Base-by-base conservation (phyloP, 2,797 vertebrate genomes). In the Rhynchotus rufescens region DNA sequence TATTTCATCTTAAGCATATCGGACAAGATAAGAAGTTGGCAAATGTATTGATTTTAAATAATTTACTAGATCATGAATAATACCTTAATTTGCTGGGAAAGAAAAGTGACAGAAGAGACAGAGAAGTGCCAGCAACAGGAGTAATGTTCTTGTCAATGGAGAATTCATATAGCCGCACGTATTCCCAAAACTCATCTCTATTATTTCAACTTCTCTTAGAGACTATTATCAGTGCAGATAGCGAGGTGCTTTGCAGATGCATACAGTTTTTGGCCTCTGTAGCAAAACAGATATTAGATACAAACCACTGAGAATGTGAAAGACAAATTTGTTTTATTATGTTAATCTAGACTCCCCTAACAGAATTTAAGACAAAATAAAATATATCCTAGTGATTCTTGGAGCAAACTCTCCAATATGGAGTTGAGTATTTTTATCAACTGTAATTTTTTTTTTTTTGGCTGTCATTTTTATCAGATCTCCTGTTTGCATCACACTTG, bases 1-100 rank as follows among this genome's bases (percentile, higher is more conserved):
- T 93, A 93, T 91, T 95, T 95, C 93, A 95, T 89, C 78, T 67
- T 84, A 72, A 92, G 72, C 52, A 59, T 72, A 76, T 19, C 22
- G 49, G 86, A 93, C 87, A 89, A 89, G 87, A 77, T 90, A 95
- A 94, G 87, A 94, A 93, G 65, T 92, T 16, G 2, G 57, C 80
- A 65, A 86, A 75, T 36, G 49, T 72, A 94, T 88, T 86, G 78
- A 89, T 91, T 85, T 80, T 86, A 84, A 95, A 89, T 94, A 89
- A 95, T 93, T 91, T 89, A 88, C 75, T 81, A 72, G 36, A 47
- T 10, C 28, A 71, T 32, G 83, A 65, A 30, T 79, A 92, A 45
- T 84, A 93, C 74, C 80, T 93, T 89, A 82, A 92, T 94, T 89
- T 84, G 10, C 78, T 84, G 45, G 36, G 36, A 64, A 93, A 71